Base-by-base conservation (phyloP, 37 sponge, comb jelly and placozoan species). In the Hormiphora californensis region DNA sequence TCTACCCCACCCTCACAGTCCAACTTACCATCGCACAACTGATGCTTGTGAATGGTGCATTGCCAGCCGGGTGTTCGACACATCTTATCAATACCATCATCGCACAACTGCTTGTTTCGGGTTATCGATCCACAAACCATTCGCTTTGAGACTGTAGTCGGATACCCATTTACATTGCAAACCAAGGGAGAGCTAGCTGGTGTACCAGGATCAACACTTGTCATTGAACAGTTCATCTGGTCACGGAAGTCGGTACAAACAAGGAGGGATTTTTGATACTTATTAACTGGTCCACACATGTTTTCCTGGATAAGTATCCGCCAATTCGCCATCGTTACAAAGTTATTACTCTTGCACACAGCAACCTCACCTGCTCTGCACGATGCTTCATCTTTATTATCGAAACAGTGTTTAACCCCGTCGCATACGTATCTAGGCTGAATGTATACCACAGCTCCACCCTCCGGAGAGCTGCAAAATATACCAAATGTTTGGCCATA, bases 151-250 rank as follows among this genome's bases (percentile, higher is more conserved):
- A 57, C 61, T 4, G 61, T 57, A 5, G 61, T 28, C n/a, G 27
- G n/a, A 15, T 57, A 57, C 17, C 61, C 61, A 15, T 57, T 5
- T 19, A 57, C 27, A 28, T 5, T 30, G 27, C 61, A 57, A 0
- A 12, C 12, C n/a, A 73, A 28, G 11, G 81, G 81, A 28, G 46
- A 43, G 8, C 40, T 40, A 4, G 23, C 4, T n/a, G n/a, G n/a
- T n/a, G n/a, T n/a, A n/a, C n/a, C n/a, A n/a, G n/a, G n/a, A n/a
- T n/a, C n/a, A 73, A 22, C n/a, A n/a, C n/a, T n/a, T n/a, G n/a
- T 36, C 4, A 22, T 22, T 40, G 81, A 43, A 17, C 81, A 73
- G 22, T 73, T 73, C 81, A 73, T 73, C 81, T 73, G 81, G 22
- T 73, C 81, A 4, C 23, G 21, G 46, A 28, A 40, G 3, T 28